phyloP scores from a whole-genome alignment of 2,888 invertebrate genomes.

The Aleiodes alternator region DNA sequence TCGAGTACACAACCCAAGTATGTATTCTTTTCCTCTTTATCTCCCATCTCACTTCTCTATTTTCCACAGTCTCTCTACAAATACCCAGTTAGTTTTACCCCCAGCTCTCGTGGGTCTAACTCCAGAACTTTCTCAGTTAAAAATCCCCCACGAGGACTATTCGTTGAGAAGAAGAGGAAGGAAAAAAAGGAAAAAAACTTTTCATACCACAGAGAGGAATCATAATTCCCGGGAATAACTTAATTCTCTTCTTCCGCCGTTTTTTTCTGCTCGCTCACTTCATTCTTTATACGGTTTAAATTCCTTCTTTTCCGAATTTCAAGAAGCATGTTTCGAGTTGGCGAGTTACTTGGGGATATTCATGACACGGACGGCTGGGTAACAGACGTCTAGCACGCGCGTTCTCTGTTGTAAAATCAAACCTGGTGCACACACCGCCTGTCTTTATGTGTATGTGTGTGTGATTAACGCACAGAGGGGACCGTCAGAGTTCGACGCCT shows the following conservation, averaged over 20 bases:
- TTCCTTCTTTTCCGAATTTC: no score
- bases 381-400: conserved; percentile 37
- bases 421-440: neutral
- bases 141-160: conserved; percentile 41
- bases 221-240: conserved; percentile 35
- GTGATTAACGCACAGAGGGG: conserved; percentile 56
- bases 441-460: conserved; percentile 35
- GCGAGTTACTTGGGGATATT: neutral
- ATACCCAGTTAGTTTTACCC: conserved; percentile 38
- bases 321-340: no score
- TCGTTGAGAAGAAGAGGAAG: conserved; percentile 29
- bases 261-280: neutral
- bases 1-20: conserved; percentile 23
- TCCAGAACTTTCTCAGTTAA: conserved; percentile 41
- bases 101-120: conserved; percentile 42
- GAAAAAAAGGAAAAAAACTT: conserved; percentile 22
- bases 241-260: conserved; percentile 8
- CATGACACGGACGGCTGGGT: neutral
- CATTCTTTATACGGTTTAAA: neutral
- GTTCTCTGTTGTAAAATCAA: conserved; percentile 20
- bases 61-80: conserved; percentile 26
- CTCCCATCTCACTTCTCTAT: conserved; percentile 19
- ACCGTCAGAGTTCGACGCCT: conserved; percentile 65
- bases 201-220: conserved; percentile 25
- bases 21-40: conserved; percentile 22